These are phyloP conservation scores for Camponotus pennsylvanicus DNA, from an alignment of 1,140 invertebrate species.

Conservation along the genomic window DNA sequence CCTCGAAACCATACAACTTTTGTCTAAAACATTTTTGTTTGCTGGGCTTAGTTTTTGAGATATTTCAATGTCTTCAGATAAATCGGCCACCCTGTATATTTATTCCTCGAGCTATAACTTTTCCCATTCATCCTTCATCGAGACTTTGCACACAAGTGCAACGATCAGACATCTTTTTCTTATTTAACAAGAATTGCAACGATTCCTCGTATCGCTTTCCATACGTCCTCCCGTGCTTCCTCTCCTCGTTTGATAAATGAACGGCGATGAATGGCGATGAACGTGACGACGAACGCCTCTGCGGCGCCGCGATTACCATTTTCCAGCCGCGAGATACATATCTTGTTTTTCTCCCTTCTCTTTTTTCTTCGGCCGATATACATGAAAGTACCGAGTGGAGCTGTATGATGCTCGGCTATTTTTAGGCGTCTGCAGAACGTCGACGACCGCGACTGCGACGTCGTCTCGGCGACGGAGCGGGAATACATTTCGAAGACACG, in stretches of 20 bases:
- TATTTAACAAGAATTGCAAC: neutral
- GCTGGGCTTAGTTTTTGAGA: no score
- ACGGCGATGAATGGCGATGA: neutral
- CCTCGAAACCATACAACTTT: no score
- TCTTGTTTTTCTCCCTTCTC: neutral
- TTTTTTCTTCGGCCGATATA: constrained; percentile 5
- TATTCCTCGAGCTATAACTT: no score
- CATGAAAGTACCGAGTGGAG: neutral
- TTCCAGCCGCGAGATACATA: constrained; percentile 45
- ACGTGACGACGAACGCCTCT: constrained; percentile 51
- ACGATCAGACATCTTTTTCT: neutral
- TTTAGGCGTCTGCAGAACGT: neutral
- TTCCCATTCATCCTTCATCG: constrained; percentile 4
- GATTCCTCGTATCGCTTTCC: constrained; percentile 23
- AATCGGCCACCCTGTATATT: no score
- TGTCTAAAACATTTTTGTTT: no score
- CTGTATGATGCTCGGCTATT: neutral
- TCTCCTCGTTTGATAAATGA: constrained; percentile 31
- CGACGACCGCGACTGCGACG: constrained; percentile 35
- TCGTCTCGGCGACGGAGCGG: constrained; percentile 24
- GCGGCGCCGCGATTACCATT: constrained; percentile 55
- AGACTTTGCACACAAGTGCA: neutral
- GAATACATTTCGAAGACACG: constrained; percentile 44
- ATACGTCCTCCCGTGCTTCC: neutral
- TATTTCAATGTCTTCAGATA: no score